Conservation (phyloP, 2,797 vertebrate genomes). For the Sebastes melanostomus region DNA sequence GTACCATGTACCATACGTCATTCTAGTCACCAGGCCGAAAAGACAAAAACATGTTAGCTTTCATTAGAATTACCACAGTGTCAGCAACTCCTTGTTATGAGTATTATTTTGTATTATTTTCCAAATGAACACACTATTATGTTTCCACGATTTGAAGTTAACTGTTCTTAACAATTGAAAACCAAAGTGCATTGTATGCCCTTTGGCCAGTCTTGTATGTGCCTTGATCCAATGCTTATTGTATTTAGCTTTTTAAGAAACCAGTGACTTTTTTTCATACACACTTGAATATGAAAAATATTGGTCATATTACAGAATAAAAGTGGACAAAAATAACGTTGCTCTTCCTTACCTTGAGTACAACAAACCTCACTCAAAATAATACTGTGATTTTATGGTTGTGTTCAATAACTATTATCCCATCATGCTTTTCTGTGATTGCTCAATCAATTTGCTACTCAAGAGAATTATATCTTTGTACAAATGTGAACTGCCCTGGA, state of each 20-base stretch:
- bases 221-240: constrained; percentile 99
- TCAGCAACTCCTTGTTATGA: constrained; percentile 79
- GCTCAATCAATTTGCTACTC: constrained; percentile 7
- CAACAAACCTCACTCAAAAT: constrained; percentile 14
- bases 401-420: neutral
- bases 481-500: constrained; percentile 25
- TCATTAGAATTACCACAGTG: constrained; percentile 75
- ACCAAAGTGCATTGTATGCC: constrained; percentile 99
- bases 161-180: constrained; percentile 93
- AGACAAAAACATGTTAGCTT: constrained; percentile 71
- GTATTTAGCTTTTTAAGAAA: constrained; percentile 99
- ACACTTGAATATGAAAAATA: constrained; percentile 96
- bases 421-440: constrained; percentile 7
- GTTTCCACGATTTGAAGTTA: constrained; percentile 92
- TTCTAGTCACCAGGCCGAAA: constrained; percentile 76
- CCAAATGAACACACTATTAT: constrained; percentile 85
- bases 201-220: constrained; percentile 99
- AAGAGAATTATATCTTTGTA: constrained; percentile 16
- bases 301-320: constrained; percentile 98
- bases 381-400: neutral
- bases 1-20: constrained; percentile 82
- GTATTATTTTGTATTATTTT: constrained; percentile 84
- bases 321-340: constrained; percentile 86
- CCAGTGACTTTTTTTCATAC: constrained; percentile 97
- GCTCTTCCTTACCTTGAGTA: constrained; percentile 64